These are phyloP conservation scores for Plebejus melissa DNA, from an alignment of 2,888 invertebrate genomes.

Conservation along the genomic window DNA sequence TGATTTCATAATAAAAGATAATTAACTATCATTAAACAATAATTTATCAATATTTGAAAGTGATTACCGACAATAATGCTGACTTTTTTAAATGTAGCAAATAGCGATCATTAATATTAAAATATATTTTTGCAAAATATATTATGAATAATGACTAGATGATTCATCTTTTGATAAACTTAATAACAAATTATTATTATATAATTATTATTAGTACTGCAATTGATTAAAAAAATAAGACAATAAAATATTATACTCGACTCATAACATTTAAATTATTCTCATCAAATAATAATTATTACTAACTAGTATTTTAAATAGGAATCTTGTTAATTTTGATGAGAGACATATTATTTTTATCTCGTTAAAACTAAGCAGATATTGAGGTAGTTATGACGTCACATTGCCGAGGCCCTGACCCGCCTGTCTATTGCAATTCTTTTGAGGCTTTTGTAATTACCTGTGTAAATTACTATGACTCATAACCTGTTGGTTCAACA, in stretches of 20 bases:
- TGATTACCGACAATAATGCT: no score
- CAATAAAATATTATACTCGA: background rate
- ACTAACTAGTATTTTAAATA: background rate
- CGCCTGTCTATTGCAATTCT: conserved; percentile 10
- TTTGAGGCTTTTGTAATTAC: conserved; percentile 15
- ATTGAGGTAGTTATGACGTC: background rate
- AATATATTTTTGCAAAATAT: background rate
- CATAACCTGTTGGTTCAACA: conserved; percentile 1
- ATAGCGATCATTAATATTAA: background rate
- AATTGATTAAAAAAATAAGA: no score
- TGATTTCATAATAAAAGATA: background rate
- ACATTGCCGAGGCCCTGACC: conserved; percentile 2
- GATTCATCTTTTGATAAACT: background rate
- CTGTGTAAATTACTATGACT: conserved; percentile 10
- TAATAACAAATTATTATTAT: background rate
- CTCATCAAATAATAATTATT: background rate
- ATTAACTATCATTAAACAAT: background rate
- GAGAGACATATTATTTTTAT: background rate
- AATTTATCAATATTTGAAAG: background rate
- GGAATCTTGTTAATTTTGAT: background rate
- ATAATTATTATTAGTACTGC: no score
- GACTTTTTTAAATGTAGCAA: no score
- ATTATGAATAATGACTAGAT: background rate
- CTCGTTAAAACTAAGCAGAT: background rate
- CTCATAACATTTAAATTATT: background rate